Evolutionary conservation across 2,888 invertebrate species (phyloP).

Genomic region (Diplolepis rosae): DNA sequence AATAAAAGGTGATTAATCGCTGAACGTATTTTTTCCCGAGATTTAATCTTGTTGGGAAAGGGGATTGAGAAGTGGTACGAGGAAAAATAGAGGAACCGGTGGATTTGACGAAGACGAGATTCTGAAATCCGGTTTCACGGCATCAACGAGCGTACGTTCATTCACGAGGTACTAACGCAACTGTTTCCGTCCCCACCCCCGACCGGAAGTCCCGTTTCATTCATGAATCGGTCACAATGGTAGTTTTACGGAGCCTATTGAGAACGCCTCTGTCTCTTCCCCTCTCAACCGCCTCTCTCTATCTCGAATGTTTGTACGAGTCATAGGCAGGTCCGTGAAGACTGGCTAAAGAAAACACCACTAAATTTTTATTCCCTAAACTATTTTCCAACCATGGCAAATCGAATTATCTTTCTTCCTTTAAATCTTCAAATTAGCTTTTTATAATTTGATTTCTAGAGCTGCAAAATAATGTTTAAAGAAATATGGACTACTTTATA

Average conservation of each 20-base stretch:
- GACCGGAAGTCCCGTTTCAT: conserved; percentile 73
- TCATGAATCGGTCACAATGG: conserved; percentile 73
- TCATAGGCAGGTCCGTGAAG: conserved; percentile 29
- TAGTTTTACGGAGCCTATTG: conserved; percentile 71
- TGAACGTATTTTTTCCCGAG: neutral
- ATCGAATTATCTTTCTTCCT: neutral
- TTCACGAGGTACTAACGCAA: conserved; percentile 66
- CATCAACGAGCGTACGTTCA: conserved; percentile 56
- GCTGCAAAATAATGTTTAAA: neutral
- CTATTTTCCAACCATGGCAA: neutral
- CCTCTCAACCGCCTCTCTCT: conserved; percentile 33
- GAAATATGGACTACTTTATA: too few species aligned
- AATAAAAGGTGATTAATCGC: neutral
- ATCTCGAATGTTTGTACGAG: conserved; percentile 36
- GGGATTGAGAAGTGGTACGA: conserved; percentile 39
- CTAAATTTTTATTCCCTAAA: neutral
- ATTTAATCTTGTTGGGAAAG: conserved; percentile 22
- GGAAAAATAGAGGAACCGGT: conserved; percentile 46
- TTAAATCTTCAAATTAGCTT: neutral
- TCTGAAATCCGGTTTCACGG: conserved; percentile 60
- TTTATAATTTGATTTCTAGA: neutral
- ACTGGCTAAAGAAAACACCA: neutral
- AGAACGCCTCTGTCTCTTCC: conserved; percentile 59
- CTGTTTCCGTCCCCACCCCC: conserved; percentile 70
- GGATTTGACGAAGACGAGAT: conserved; percentile 51